phyloP scores from a whole-genome alignment of 1,140 invertebrate species.

The Neodiprion fabricii region DNA sequence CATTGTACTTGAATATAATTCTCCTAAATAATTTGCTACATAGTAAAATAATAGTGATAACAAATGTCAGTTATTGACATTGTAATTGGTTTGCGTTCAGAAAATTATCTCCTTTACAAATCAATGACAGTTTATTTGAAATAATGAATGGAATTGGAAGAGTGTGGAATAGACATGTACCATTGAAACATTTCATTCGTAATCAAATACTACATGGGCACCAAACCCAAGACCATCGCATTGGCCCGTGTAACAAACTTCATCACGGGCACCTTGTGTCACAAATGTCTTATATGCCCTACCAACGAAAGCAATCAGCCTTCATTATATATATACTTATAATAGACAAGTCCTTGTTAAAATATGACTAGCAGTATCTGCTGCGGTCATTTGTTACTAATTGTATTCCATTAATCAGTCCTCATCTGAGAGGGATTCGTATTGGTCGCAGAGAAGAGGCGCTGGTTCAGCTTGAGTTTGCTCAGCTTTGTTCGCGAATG shows the following conservation, averaged over 20 bases:
- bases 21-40: no score
- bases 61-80: not conserved
- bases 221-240: not conserved
- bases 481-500: slow-evolving; percentile 48
- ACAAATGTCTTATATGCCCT: not conserved
- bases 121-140: no score
- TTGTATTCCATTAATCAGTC: slow-evolving; percentile 63
- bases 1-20: no score
- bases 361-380: not conserved
- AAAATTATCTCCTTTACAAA: not conserved
- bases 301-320: not conserved
- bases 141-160: no score
- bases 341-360: not conserved
- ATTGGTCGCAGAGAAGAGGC: slow-evolving; percentile 82
- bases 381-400: not conserved
- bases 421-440: slow-evolving; percentile 87
- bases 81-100: not conserved
- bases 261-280: not conserved
- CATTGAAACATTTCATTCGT: not conserved
- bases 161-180: not conserved
- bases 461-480: slow-evolving; percentile 72
- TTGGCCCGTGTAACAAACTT: not conserved
- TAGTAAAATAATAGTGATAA: no score
- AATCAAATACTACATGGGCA: not conserved
- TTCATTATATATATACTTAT: no score